phyloP scores from a whole-genome alignment of 2,113 vertebrate species.

The Arothron firmamentum region DNA sequence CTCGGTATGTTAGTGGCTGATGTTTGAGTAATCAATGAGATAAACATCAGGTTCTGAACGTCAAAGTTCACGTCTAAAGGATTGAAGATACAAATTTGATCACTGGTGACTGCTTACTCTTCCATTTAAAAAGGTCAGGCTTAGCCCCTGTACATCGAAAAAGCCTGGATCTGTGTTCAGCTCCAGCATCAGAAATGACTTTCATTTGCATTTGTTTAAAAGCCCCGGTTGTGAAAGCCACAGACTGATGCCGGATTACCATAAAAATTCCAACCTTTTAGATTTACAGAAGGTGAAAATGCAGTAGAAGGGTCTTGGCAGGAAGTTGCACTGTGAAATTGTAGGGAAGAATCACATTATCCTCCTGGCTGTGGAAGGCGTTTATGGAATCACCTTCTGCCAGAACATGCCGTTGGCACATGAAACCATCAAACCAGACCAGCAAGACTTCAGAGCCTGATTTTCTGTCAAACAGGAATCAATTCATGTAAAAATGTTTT shows the following conservation, averaged over 20 bases:
- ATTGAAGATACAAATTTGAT: conserved; percentile 67
- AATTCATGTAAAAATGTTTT: no score
- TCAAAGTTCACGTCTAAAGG: conserved; percentile 69
- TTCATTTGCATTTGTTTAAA: conserved; percentile 16
- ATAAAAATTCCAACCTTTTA: no score
- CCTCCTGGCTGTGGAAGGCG: conserved; percentile 56
- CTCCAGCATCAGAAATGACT: conserved; percentile 2
- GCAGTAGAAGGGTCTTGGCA: conserved; percentile 63
- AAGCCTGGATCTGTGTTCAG: conserved; percentile 27
- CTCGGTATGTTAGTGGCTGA: conserved; percentile 25
- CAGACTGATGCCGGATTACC: neutral
- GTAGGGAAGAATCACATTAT: conserved; percentile 48
- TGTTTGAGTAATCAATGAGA: conserved; percentile 74
- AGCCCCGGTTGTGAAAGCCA: neutral
- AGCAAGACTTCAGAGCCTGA: neutral
- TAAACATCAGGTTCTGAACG: conserved; percentile 72
- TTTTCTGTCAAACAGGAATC: no score
- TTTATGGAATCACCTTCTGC: conserved; percentile 53
- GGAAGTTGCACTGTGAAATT: conserved; percentile 48
- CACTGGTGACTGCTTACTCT: conserved; percentile 56
- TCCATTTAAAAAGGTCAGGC: conserved; percentile 69
- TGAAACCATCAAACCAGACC: conserved; percentile 42
- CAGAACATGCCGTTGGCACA: conserved; percentile 53
- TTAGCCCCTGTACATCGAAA: conserved; percentile 45
- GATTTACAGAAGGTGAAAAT: conserved; percentile 50